Evolutionary conservation across 2,113 vertebrate genomes (phyloP), one percentile per base, ranked within the genome.

Genomic region (Phrynosoma blainvillii): DNA sequence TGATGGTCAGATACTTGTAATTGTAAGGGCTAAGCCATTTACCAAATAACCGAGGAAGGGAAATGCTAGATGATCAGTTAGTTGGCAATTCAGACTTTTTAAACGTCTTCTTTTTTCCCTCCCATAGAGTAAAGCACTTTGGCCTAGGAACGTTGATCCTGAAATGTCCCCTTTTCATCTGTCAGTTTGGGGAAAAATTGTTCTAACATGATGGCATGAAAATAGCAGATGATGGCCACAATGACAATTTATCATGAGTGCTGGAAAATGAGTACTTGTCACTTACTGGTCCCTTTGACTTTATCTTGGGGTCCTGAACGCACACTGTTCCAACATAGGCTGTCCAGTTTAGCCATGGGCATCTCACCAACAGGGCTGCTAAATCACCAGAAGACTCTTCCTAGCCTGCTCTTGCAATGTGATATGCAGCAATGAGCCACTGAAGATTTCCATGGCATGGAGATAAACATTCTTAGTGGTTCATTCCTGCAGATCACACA

Each of bases 141-240:
- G 88, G 73, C 54, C 70, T 66, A 77, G 77, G n/a, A 80, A 62
- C 0, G 2, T 70, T 92, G 47, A 79, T 91, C 86, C 74, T 84
- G 77, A 21, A 18, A 42, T 40, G 59, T 40, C 52, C 56, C 13
- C 3, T 75, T 52, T 30, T 0, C 0, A 84, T 87, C 84, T 42
- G n/a, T 76, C 87, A 59, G 27, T 47, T 73, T 90, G 52, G 25
- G 1, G 16, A 4, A 5, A 36, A 25, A 75, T 0, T n/a, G 77
- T 47, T 82, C 78, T 36, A 90, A 89, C 84, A 71, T 84, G 32
- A 65, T 73, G 74, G 54, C 2, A 40, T 6, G 81, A 82, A 84
- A 82, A 47, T 68, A 85, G n/a, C 70, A 56, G 47, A 59, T 36
- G 52, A 83, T 62, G 32, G 56, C 32, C 82, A 77, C 70, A 59